These are phyloP conservation scores for Anthoptus insignis DNA, from an alignment of 2,888 invertebrate genomes.

Conservation along the genomic window DNA sequence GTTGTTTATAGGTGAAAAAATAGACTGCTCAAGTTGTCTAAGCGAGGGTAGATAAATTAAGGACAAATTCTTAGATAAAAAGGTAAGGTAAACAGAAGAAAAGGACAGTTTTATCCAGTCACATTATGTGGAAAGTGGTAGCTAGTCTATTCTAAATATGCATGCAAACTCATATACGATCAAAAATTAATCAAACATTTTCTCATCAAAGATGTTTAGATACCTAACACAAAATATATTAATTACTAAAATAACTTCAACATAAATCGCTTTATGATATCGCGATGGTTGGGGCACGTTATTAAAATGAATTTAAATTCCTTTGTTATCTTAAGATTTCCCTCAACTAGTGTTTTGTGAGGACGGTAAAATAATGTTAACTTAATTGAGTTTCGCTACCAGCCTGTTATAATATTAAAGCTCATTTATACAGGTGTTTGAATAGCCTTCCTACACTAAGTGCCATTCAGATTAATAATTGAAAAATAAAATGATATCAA, in stretches of 20 bases:
- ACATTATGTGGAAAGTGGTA: too few species aligned
- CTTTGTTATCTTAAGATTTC: background rate
- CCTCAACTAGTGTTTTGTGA: conserved; percentile 1
- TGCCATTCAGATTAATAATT: background rate
- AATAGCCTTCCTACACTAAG: background rate
- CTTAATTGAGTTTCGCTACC: conserved; percentile 3
- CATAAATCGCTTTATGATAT: background rate
- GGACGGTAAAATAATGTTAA: conserved; percentile 2
- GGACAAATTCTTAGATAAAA: too few species aligned
- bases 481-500: too few species aligned
- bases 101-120: too few species aligned
- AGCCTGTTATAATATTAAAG: background rate
- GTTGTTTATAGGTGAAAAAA: too few species aligned
- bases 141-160: too few species aligned
- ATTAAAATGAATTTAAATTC: conserved; percentile 4
- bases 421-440: background rate
- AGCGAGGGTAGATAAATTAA: too few species aligned
- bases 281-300: background rate
- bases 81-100: too few species aligned
- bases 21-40: too few species aligned
- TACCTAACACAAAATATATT: background rate
- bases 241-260: background rate
- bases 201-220: background rate
- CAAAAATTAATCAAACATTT: too few species aligned
- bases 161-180: too few species aligned